Conservation (phyloP, 2,888 invertebrate species). For the Neelides folsomi region DNA sequence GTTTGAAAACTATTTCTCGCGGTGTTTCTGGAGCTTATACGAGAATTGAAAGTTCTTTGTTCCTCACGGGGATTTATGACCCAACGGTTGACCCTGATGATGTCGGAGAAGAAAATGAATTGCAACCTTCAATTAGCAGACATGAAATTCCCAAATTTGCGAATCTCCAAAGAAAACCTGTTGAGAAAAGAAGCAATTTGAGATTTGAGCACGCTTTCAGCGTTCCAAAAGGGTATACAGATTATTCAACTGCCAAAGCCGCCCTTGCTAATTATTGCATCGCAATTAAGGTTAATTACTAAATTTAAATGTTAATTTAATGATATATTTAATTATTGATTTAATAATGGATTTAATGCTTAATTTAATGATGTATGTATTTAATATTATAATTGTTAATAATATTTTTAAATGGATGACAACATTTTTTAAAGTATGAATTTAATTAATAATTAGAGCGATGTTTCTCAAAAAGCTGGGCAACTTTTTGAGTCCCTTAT, state of each 20-base stretch:
- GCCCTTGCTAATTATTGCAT: conserved; percentile 28
- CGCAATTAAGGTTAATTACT: conserved; percentile 30
- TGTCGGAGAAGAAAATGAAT: too few species aligned
- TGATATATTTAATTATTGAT: too few species aligned
- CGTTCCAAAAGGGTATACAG: conserved; percentile 17
- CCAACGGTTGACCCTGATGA: too few species aligned
- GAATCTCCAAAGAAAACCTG: conserved; percentile 18
- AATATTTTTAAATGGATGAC: too few species aligned
- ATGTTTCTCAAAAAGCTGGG: conserved; percentile 24
- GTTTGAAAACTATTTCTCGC: conserved; percentile 63
- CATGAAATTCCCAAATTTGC: conserved; percentile 11
- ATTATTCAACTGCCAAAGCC: conserved; percentile 22
- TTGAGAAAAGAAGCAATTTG: conserved; percentile 22
- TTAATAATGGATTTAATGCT: too few species aligned
- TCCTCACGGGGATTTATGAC: conserved; percentile 24
- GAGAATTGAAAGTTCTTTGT: conserved; percentile 45
- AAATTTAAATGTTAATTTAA: too few species aligned
- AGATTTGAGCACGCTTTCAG: conserved; percentile 28
- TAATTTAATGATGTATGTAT: too few species aligned
- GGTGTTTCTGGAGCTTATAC: conserved; percentile 59
- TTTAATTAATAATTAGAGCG: conserved; percentile 14
- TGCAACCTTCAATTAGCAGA: conserved; percentile 5
- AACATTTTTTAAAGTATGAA: too few species aligned
- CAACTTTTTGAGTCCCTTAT: conserved; percentile 24
- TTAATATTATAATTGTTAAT: too few species aligned